Evolutionary conservation across 2,888 invertebrate genomes (phyloP).

Genomic region (Chrysolina americana): DNA sequence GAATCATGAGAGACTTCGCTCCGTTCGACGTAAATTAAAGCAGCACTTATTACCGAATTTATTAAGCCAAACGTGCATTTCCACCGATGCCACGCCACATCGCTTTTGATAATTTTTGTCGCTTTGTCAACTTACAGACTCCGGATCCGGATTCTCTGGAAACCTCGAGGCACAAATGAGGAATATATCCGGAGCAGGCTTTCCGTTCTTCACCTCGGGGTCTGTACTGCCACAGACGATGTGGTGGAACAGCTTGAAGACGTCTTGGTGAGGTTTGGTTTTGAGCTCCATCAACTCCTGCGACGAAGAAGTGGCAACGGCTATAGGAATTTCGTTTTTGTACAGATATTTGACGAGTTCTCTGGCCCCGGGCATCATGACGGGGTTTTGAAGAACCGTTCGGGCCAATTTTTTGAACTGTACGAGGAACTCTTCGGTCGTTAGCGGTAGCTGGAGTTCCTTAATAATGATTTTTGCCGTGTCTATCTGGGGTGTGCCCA

Average conservation of each 20-base stretch:
- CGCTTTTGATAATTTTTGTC: too few species aligned
- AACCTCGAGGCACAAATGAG: slow-evolving; percentile 76
- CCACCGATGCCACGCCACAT: too few species aligned
- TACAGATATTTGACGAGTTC: slow-evolving; percentile 71
- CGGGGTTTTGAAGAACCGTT: slow-evolving; percentile 72
- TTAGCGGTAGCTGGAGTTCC: slow-evolving; percentile 75
- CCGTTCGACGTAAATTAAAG: too few species aligned
- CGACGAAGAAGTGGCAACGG: slow-evolving; percentile 80
- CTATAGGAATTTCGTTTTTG: slow-evolving; percentile 76
- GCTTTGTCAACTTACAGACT: slow-evolving; percentile 55
- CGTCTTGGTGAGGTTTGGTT: slow-evolving; percentile 70
- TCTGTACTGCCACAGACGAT: slow-evolving; percentile 77
- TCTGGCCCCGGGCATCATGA: slow-evolving; percentile 74
- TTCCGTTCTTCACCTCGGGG: slow-evolving; percentile 78
- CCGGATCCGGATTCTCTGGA: slow-evolving; percentile 70
- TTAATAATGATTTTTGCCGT: slow-evolving; percentile 72
- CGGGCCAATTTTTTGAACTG: slow-evolving; percentile 70
- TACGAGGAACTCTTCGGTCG: slow-evolving; percentile 74
- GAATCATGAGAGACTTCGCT: too few species aligned
- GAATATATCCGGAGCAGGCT: slow-evolving; percentile 82
- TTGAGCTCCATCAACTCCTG: slow-evolving; percentile 73
- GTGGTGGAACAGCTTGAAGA: slow-evolving; percentile 73
- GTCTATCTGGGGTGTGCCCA: slow-evolving; percentile 72
- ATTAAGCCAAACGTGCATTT: too few species aligned
- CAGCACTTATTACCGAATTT: too few species aligned